Conservation (phyloP, 2,797 vertebrate genomes). For the Myotis vivesi region DNA sequence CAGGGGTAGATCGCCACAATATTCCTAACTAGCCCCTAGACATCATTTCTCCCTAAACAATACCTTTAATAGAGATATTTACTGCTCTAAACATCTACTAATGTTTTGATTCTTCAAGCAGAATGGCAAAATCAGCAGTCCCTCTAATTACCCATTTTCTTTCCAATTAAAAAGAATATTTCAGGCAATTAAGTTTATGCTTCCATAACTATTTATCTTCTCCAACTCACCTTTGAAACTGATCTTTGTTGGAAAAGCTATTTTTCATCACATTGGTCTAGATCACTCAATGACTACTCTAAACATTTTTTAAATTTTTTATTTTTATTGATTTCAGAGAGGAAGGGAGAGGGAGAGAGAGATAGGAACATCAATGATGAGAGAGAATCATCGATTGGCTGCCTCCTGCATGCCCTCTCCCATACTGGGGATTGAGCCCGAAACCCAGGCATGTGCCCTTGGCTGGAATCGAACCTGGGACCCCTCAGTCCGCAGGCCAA, state of each 20-base stretch:
- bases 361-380: too few species aligned
- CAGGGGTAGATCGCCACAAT: too few species aligned
- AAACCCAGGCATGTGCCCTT: too few species aligned
- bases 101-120: neutral
- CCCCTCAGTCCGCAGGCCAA: too few species aligned
- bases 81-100: neutral
- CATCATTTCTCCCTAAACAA: neutral
- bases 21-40: neutral
- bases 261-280: slow-evolving; percentile 43
- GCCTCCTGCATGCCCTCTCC: too few species aligned
- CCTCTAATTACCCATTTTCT: slow-evolving; percentile 52
- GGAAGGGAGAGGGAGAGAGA: too few species aligned
- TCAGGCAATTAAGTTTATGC: slow-evolving; percentile 7
- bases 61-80: neutral
- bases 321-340: too few species aligned
- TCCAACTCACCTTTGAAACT: slow-evolving; percentile 46
- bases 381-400: too few species aligned
- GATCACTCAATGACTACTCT: slow-evolving; percentile 35
- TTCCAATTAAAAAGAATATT: slow-evolving; percentile 41
- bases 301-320: too few species aligned
- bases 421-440: too few species aligned
- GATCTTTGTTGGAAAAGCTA: slow-evolving; percentile 40
- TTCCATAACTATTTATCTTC: slow-evolving; percentile 31
- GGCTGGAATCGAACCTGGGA: too few species aligned
- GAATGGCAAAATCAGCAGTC: neutral